Evolutionary conservation across 2,888 invertebrate genomes (phyloP).

Genomic region (Dicyrtoma fusca): DNA sequence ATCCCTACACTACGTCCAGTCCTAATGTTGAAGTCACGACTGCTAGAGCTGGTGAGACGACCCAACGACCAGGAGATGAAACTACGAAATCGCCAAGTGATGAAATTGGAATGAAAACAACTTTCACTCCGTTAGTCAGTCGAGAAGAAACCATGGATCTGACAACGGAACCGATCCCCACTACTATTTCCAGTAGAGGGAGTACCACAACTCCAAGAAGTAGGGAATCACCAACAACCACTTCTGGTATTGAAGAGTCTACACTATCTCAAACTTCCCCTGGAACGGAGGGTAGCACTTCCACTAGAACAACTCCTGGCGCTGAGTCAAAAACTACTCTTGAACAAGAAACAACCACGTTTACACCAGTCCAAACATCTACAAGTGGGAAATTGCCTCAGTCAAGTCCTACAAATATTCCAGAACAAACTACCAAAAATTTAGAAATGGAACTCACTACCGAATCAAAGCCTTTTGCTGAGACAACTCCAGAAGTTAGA

Average conservation of each 20-base stretch:
- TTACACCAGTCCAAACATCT: too few species aligned
- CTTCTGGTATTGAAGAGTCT: too few species aligned
- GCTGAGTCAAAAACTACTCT: background rate
- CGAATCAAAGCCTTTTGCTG: background rate
- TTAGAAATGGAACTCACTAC: background rate
- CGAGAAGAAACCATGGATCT: background rate
- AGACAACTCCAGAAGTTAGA: background rate
- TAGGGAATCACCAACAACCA: too few species aligned
- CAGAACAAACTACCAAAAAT: background rate
- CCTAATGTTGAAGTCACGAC: too few species aligned
- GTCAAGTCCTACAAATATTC: background rate
- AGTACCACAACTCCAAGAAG: too few species aligned
- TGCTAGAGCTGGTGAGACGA: background rate
- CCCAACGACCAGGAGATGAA: background rate
- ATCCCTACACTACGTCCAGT: too few species aligned
- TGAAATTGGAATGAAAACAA: background rate
- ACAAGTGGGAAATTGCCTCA: too few species aligned
- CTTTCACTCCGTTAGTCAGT: too few species aligned
- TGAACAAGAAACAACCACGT: background rate
- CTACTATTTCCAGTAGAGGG: too few species aligned
- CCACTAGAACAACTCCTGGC: slow-evolving; percentile 5
- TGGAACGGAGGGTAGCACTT: background rate
- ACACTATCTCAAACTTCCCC: background rate
- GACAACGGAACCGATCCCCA: background rate
- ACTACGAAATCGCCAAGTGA: background rate